Base-by-base conservation (phyloP, 1,140 invertebrate species). In the Drosophila jambulina region DNA sequence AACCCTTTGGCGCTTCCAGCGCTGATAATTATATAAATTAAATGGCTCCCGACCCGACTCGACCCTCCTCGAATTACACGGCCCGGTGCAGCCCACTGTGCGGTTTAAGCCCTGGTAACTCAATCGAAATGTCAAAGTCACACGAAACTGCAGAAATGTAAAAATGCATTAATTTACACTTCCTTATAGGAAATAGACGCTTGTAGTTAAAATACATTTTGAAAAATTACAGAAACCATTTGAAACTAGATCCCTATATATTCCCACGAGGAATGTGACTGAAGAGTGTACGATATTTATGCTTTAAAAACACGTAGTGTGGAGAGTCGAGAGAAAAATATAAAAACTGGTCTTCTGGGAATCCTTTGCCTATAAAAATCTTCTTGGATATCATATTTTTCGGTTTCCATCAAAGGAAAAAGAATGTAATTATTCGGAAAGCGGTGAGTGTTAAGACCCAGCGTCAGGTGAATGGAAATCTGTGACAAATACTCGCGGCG, bases 81-180 rank as follows among this genome's bases (percentile, higher is more conserved):
- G 36, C 34, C 43, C 58, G 12, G n/a, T 51, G 48, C 48, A 46
- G 29, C n/a, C 29, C 59, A 34, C 23, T n/a, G 15, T 29, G 15
- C 15, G 53, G 53, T 56, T 56, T 56, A 25, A 56, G 34, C n/a
- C 10, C 19, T 32, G 65, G 85, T 79, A 85, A 88, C 83, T 88
- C 85, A 88, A 88, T 88, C 81, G 80, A 88, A 83, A 80, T 83
- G 83, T 87, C 83, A 88, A 70, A 82, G 83, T 70, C 78, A 74
- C 69, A 81, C 59, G 61, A 38, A 76, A 48, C 61, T 65, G 79
- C 48, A 68, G 49, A 68, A 76, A 69, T 64, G 67, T 82, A 63
- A 21, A 75, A 81, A 67, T 84, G 75, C 86, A 90, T 90, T 80
- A 82, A 90, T 90, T 84, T 69, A 61, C 57, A 49, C 27, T 57